Conservation (phyloP, 1,140 invertebrate species). For the Dendroctonus valens region DNA sequence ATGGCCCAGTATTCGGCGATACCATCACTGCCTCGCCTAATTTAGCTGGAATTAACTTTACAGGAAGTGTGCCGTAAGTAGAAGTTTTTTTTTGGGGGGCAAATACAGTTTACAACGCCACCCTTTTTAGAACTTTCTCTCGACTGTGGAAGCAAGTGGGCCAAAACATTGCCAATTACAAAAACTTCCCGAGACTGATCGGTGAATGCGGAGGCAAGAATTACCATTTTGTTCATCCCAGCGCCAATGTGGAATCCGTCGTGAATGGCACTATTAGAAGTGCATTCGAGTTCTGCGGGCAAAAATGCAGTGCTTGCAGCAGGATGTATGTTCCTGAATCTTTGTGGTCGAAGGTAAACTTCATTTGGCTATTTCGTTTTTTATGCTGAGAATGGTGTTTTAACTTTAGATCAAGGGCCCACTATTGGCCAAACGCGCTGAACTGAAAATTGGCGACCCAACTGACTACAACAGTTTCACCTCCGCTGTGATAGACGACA, state of each 20-base stretch:
- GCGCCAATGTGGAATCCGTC: constrained; percentile 83
- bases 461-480: constrained; percentile 81
- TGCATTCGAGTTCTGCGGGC: constrained; percentile 95
- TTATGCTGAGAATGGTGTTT: neutral
- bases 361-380: neutral
- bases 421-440: constrained; percentile 62
- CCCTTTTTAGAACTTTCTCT: constrained; percentile 77
- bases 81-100: too few relatives aligned
- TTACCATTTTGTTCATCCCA: constrained; percentile 94
- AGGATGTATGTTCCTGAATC: constrained; percentile 93
- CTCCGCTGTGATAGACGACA: constrained; percentile 94
- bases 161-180: constrained; percentile 81
- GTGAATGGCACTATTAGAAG: constrained; percentile 83
- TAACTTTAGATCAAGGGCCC: constrained; percentile 66
- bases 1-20: constrained; percentile 94
- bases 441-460: constrained; percentile 85
- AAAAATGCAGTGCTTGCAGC: constrained; percentile 98
- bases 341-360: constrained; percentile 74
- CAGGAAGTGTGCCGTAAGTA: constrained; percentile 78
- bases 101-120: too few relatives aligned
- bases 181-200: constrained; percentile 90
- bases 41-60: constrained; percentile 96
- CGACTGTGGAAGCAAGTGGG: constrained; percentile 92
- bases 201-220: constrained; percentile 99
- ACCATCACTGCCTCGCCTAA: constrained; percentile 82